Evolutionary conservation across 2,113 vertebrate species (phyloP).

Genomic region (Marmota monax): DNA sequence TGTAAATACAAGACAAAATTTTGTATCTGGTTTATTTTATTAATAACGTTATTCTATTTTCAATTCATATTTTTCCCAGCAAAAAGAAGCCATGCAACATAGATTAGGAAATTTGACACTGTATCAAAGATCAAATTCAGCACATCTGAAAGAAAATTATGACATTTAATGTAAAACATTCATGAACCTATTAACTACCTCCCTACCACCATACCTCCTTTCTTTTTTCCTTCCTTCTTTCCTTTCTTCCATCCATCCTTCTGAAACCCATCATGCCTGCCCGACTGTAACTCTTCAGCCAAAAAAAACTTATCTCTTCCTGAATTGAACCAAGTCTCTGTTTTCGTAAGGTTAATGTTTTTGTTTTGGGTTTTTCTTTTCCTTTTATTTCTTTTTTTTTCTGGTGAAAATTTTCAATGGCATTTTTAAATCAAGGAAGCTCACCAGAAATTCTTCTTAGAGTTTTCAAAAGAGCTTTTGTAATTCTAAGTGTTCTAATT

Average conservation of each 20-base stretch:
- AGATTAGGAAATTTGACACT: background rate
- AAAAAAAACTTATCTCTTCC: background rate
- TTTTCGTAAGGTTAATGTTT: background rate
- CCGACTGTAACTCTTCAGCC: background rate
- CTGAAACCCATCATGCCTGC: background rate
- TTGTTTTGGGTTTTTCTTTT: too few relatives aligned
- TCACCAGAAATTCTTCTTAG: background rate
- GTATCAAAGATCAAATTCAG: conserved; percentile 4
- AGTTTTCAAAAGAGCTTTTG: background rate
- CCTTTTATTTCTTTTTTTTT: too few relatives aligned
- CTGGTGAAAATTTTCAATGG: background rate
- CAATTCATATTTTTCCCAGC: background rate
- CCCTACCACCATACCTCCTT: too few relatives aligned
- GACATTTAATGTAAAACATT: conserved; percentile 7
- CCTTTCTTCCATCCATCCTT: background rate
- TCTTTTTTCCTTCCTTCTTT: background rate
- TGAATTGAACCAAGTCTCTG: background rate
- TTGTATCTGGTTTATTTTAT: conserved; percentile 83
- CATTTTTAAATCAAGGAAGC: conserved; percentile 24
- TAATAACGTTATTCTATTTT: conserved; percentile 52
- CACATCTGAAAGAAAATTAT: conserved; percentile 16
- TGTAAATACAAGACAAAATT: conserved; percentile 83
- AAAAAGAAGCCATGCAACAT: background rate
- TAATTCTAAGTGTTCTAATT: background rate
- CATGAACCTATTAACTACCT: background rate